phyloP scores from a whole-genome alignment of 2,888 invertebrate genomes.

The Hemicrepidius hirtus region DNA sequence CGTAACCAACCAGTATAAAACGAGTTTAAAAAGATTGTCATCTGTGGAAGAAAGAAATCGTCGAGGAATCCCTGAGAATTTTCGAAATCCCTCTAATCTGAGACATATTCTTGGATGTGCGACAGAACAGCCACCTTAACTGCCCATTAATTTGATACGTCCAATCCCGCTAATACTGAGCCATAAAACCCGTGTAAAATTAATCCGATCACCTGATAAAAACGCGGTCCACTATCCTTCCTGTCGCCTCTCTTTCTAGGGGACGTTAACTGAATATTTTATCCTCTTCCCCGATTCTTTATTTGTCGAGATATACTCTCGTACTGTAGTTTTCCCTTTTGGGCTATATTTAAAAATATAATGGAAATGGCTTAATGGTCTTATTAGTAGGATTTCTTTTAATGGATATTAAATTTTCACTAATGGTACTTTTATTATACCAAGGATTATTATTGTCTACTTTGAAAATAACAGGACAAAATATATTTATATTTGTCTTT shows the following conservation, averaged over 20 bases:
- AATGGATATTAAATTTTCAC: not conserved
- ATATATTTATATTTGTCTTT: no score
- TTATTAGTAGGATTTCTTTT: not conserved
- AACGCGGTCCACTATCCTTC: slow-evolving; percentile 36
- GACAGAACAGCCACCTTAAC: slow-evolving; percentile 50
- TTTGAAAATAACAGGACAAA: no score
- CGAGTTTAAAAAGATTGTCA: slow-evolving; percentile 19
- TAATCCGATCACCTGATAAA: slow-evolving; percentile 54
- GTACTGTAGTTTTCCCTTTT: slow-evolving; percentile 4
- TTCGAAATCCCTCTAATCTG: slow-evolving; percentile 43
- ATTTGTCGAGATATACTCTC: not conserved
- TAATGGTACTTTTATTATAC: no score
- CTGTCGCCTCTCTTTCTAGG: slow-evolving; percentile 10
- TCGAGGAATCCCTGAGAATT: slow-evolving; percentile 23
- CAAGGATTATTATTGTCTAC: no score
- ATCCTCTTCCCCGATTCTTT: slow-evolving; percentile 10
- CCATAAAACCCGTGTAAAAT: slow-evolving; percentile 52
- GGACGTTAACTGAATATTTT: slow-evolving; percentile 25
- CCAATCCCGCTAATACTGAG: slow-evolving; percentile 52
- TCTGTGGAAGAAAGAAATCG: slow-evolving; percentile 31
- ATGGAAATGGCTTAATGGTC: no score
- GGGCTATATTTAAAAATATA: no score
- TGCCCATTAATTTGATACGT: slow-evolving; percentile 56
- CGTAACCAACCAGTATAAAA: slow-evolving; percentile 10
- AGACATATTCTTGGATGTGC: slow-evolving; percentile 46